These are phyloP conservation scores for Cinara cedri DNA, from an alignment of 2,888 invertebrate genomes.

Conservation along the genomic window DNA sequence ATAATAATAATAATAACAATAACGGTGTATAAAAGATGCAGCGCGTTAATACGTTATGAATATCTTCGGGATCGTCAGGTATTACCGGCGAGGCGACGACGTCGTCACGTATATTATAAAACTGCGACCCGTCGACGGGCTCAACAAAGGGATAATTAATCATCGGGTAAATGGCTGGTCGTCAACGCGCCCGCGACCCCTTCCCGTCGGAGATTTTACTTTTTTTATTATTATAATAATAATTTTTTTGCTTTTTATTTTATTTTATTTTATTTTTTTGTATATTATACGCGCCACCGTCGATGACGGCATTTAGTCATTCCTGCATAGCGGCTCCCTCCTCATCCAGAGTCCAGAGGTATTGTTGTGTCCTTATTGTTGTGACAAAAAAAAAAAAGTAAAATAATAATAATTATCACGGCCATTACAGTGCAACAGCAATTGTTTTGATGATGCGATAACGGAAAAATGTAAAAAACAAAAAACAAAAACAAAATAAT, in stretches of 20 bases:
- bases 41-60: constrained; percentile 17
- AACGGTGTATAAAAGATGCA: constrained; percentile 26
- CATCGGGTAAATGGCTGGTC: constrained; percentile 54
- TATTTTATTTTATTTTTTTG: constrained; percentile 4
- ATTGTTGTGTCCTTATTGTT: constrained; percentile 33
- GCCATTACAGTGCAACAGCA: constrained; percentile 37
- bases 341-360: background rate
- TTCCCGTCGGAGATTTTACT: constrained; percentile 28
- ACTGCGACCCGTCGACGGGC: constrained; percentile 39
- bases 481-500: background rate
- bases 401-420: constrained; percentile 43
- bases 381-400: background rate
- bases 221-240: constrained; percentile 15
- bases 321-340: background rate
- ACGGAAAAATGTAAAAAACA: constrained; percentile 9
- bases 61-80: constrained; percentile 52
- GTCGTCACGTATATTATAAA: background rate
- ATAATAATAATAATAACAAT: too few species aligned
- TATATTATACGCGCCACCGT: background rate
- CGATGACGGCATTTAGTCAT: constrained; percentile 44
- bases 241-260: constrained; percentile 15
- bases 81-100: constrained; percentile 25
- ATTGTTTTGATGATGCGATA: constrained; percentile 39
- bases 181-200: constrained; percentile 40
- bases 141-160: constrained; percentile 54